Evolutionary conservation across 1,140 invertebrate species (phyloP).

Genomic region (Heliconius eleuchia): DNA sequence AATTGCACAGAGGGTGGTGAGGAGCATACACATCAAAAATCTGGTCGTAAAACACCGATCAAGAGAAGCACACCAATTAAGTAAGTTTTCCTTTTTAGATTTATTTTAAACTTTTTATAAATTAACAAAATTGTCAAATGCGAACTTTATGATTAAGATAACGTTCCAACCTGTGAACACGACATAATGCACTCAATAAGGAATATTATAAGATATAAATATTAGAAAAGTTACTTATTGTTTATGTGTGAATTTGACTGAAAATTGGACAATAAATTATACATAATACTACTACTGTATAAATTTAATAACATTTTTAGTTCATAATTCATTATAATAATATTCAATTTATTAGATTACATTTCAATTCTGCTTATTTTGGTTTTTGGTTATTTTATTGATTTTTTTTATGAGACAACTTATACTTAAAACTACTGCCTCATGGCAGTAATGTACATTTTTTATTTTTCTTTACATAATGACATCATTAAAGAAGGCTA

Average conservation of each 20-base stretch:
- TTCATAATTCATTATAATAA: too few species aligned
- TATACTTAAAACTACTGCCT: neutral
- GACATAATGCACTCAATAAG: too few species aligned
- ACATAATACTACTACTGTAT: too few species aligned
- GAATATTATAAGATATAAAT: too few species aligned
- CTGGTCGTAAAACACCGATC: conserved; percentile 72
- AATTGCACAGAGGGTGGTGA: conserved; percentile 74
- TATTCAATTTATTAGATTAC: too few species aligned
- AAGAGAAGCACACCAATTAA: conserved; percentile 80
- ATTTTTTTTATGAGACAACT: too few species aligned
- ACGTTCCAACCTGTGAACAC: neutral
- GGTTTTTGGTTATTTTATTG: too few species aligned
- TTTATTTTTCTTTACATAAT: conserved; percentile 24
- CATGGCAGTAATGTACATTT: neutral
- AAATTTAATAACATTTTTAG: too few species aligned
- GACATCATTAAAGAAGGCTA: conserved; percentile 26
- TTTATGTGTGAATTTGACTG: too few species aligned
- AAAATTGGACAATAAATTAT: too few species aligned
- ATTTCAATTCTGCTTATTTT: too few species aligned
- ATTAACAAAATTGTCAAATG: neutral
- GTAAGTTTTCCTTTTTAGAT: conserved; percentile 59
- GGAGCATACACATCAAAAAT: conserved; percentile 79
- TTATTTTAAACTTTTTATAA: neutral
- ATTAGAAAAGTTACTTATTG: too few species aligned
- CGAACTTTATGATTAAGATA: neutral